These are phyloP conservation scores for Ptiloglossa arizonensis DNA, from an alignment of 1,140 invertebrate species.

Conservation along the genomic window DNA sequence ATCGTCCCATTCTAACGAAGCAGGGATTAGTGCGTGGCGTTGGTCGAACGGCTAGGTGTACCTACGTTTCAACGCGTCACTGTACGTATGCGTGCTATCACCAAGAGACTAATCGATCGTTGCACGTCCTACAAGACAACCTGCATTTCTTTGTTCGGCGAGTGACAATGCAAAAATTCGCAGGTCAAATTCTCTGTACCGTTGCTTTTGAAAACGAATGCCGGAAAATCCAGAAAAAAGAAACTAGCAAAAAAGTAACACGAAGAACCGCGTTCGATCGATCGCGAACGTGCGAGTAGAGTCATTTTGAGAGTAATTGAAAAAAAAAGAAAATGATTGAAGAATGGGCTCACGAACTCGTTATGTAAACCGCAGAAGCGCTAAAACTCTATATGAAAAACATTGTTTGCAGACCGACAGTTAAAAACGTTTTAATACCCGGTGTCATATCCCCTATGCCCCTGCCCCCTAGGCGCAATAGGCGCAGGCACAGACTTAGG, in stretches of 20 bases:
- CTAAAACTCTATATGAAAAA: constrained; percentile 78
- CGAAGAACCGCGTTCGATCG: constrained; percentile 60
- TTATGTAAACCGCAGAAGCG: constrained; percentile 65
- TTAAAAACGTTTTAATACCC: constrained; percentile 82
- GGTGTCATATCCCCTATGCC: constrained; percentile 80
- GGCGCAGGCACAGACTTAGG: constrained; percentile 81
- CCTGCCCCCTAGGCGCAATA: constrained; percentile 80
- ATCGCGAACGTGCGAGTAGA: constrained; percentile 61
- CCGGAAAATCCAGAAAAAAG: background rate
- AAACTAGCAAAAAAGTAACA: background rate
- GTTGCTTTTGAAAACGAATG: background rate
- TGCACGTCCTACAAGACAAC: constrained; percentile 51
- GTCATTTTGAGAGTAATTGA: constrained; percentile 1
- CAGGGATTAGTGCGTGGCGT: constrained; percentile 71
- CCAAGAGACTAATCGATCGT: constrained; percentile 54
- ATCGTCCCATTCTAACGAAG: constrained; percentile 75
- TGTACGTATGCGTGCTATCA: constrained; percentile 30
- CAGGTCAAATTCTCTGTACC: background rate
- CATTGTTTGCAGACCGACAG: constrained; percentile 82
- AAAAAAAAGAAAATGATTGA: constrained; percentile 27
- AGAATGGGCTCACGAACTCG: constrained; percentile 57
- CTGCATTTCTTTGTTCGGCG: constrained; percentile 50
- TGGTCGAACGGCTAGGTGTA: constrained; percentile 74
- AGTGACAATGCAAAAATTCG: constrained; percentile 44
- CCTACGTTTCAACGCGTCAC: constrained; percentile 39